These are phyloP conservation scores for Sula dactylatra DNA, from an alignment of 2,113 vertebrate species.

Conservation along the genomic window DNA sequence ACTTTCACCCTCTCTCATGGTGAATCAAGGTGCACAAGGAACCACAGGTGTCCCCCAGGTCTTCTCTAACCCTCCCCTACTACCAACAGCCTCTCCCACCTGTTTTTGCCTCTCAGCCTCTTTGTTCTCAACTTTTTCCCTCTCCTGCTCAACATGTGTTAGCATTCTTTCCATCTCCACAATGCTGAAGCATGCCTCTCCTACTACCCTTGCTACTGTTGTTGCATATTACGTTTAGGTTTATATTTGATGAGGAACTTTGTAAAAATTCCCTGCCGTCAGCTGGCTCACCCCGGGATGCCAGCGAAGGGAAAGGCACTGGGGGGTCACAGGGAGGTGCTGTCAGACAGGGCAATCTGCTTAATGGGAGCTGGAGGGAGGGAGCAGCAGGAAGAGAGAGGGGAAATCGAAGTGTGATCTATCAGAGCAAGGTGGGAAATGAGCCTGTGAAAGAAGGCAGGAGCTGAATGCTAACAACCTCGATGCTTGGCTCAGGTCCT, in stretches of 20 bases:
- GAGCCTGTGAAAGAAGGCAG: background rate
- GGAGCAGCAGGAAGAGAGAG: background rate
- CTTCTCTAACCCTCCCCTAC: background rate
- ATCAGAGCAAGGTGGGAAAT: background rate
- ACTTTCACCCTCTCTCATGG: background rate
- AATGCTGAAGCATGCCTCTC: background rate
- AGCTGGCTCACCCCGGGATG: background rate
- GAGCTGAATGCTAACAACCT: background rate
- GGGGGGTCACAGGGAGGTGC: background rate
- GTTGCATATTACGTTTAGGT: background rate
- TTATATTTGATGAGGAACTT: background rate
- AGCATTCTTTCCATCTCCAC: background rate
- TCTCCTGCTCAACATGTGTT: background rate
- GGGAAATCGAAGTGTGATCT: background rate
- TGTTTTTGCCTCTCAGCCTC: background rate
- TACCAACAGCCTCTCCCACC: rapidly evolving
- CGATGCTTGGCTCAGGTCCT: background rate
- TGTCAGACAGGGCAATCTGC: background rate
- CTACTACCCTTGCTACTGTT: background rate
- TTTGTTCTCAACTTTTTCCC: background rate
- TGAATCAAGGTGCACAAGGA: background rate
- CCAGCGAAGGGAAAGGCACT: background rate
- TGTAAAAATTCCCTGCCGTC: background rate
- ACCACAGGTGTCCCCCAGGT: background rate
- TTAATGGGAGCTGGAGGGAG: background rate